Base-by-base conservation (phyloP, 2,797 vertebrate species). In the Phataginus tetradactyla region DNA sequence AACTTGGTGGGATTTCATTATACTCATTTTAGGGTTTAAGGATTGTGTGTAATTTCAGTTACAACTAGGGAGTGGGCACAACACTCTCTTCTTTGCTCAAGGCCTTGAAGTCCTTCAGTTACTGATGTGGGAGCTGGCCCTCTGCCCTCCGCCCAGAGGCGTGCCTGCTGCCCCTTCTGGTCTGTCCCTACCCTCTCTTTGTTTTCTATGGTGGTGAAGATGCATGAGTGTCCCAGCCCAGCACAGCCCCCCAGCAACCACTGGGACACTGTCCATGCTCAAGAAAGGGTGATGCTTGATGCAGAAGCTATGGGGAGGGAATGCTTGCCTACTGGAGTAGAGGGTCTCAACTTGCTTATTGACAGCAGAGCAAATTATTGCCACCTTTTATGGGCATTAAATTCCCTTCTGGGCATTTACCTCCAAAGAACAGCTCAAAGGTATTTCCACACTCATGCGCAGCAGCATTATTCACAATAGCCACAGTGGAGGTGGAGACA, bases 11-110 rank as follows among this genome's bases (percentile, higher is more conserved):
- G 7, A 63, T 69, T 72, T 87, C 20, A 59, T 75, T 89, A 85
- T 45, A 71, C 11, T 72, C 53, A 37, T 61, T 94, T 94, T 83
- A 55, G 45, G 9, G 20, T 86, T n/a, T 94, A 74, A 88, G 42
- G 83, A 72, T 81, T 75, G 3, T 51, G 95, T 89, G 39, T 7
- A 74, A 20, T 90, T 95, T 96, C 89, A 94, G 86, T 74, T 95
- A 51, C 20, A 86, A 29, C 27, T 75, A n/a, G 11, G 32, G 11
- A 87, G 10, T 79, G 69, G 34, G 5, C 57, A 86, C 78, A 59
- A 45, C 63, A 74, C 34, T 85, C 32, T 96, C 20, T 84, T 87
- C 34, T 68, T 29, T 39, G 64, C 29, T 79, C 12, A 64, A 29
- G 68, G 8, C 39, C 74, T 77, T 69, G 75, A 86, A 95, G 29